Conservation (phyloP, 2,888 invertebrate genomes). For the Calephelis perditalis region DNA sequence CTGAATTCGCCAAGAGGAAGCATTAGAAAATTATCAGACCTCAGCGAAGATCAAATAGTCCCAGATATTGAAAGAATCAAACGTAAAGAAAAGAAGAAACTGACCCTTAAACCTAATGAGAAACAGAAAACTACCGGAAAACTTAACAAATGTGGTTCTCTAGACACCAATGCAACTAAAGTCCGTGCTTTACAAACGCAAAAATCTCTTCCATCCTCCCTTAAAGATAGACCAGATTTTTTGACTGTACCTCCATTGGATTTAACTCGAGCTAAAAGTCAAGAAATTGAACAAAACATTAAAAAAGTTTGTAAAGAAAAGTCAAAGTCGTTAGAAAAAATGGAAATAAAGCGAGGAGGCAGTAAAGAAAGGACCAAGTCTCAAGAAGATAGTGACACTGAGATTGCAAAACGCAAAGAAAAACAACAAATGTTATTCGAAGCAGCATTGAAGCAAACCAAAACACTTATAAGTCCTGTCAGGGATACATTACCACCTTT, state of each 20-base stretch:
- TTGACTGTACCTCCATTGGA: conserved; percentile 73
- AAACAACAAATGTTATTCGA: conserved; percentile 87
- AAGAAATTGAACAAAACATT: conserved; percentile 76
- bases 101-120: conserved; percentile 66
- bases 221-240: conserved; percentile 73
- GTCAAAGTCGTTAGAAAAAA: conserved; percentile 82
- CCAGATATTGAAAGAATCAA: conserved; percentile 72
- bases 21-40: conserved; percentile 69
- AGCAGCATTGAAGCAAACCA: conserved; percentile 86
- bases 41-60: conserved; percentile 73
- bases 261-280: conserved; percentile 79
- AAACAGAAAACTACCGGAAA: conserved; percentile 58
- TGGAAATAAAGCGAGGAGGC: conserved; percentile 75
- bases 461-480: conserved; percentile 85
- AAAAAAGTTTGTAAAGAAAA: conserved; percentile 80
- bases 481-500: conserved; percentile 84
- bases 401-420: conserved; percentile 84
- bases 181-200: conserved; percentile 68
- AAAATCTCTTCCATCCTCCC: conserved; percentile 75
- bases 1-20: conserved; percentile 73
- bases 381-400: conserved; percentile 85
- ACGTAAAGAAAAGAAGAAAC: conserved; percentile 67
- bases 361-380: conserved; percentile 84
- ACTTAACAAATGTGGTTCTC: conserved; percentile 69
- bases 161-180: conserved; percentile 69